phyloP scores from a whole-genome alignment of 1,140 invertebrate species.

The Drosophila chauvacae region DNA sequence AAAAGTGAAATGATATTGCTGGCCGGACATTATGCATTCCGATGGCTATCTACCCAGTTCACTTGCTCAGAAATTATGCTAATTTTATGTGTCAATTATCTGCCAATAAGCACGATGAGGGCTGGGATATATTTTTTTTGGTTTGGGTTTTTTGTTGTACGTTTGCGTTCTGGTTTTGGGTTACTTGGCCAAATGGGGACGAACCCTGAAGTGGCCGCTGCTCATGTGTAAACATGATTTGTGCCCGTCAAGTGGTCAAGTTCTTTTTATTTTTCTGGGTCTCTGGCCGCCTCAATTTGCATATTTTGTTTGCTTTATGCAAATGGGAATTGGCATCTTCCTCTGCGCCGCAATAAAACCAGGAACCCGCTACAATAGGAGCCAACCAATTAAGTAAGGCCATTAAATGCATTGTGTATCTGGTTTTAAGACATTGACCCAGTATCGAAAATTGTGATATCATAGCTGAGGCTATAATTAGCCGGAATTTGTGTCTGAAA shows the following conservation, averaged over 20 bases:
- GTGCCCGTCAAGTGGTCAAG: slow-evolving; percentile 67
- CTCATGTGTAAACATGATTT: slow-evolving; percentile 80
- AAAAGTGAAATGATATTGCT: slow-evolving; percentile 76
- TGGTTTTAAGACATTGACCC: slow-evolving; percentile 31
- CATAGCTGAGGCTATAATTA: slow-evolving; percentile 40
- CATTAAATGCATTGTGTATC: slow-evolving; percentile 39
- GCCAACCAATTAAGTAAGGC: slow-evolving; percentile 48
- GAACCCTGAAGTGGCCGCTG: slow-evolving; percentile 47
- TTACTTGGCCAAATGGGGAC: slow-evolving; percentile 59
- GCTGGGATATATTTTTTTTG: slow-evolving; percentile 11
- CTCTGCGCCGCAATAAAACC: slow-evolving; percentile 17
- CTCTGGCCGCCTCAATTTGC: slow-evolving; percentile 52
- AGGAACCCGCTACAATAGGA: slow-evolving; percentile 37
- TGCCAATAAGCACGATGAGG: slow-evolving; percentile 71
- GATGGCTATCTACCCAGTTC: slow-evolving; percentile 64
- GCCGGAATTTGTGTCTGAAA: slow-evolving; percentile 11
- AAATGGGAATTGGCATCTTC: slow-evolving; percentile 50
- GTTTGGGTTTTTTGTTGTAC: slow-evolving; percentile 16
- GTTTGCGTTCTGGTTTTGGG: slow-evolving; percentile 27
- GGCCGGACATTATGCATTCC: slow-evolving; percentile 75
- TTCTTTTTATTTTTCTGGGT: slow-evolving; percentile 56
- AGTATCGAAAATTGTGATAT: slow-evolving; percentile 33
- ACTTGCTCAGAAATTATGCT: slow-evolving; percentile 78
- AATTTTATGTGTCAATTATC: slow-evolving; percentile 83
- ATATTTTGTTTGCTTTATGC: slow-evolving; percentile 74